Evolutionary conservation across 1,140 invertebrate genomes (phyloP), one percentile per base, ranked within the genome.

Genomic region (Triops longicaudatus): DNA sequence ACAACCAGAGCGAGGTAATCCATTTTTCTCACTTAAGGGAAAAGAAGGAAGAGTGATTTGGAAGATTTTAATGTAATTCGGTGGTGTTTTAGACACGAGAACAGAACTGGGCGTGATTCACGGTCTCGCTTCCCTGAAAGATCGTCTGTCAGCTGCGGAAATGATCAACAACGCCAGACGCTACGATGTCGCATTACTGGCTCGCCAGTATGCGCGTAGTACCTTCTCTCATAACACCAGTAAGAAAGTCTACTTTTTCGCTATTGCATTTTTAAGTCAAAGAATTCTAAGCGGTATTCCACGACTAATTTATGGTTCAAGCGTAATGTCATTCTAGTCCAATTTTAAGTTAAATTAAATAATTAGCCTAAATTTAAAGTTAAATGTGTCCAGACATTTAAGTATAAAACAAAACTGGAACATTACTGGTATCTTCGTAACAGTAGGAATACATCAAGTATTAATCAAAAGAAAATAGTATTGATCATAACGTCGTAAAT

Each of bases 111-210:
- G 50, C 17, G 50, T 63, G 50, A 63, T 63, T 17, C 50, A 63
- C 22, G 50, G 50, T n/a, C 22, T 63, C 10, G 50, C 50, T 5
- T 63, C 50, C 6, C 22, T 63, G 50, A 63, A 63, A 22, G 50
- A 63, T 63, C 50, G 50, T 63, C 22, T 63, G 50, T 63, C 50
- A 63, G 50, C 50, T 63, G 50, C 50, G 22, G 50, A 63, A 17
- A 63, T 63, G 50, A 63, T 63, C n/a, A 63, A 63, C 50, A 63
- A 63, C 22, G 50, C 50, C 50, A 63, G 50, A 22, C 50, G 50
- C 14, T 63, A 63, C 22, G 50, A 63, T 22, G 50, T 63, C 4
- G 50, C 50, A 17, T 63, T 63, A 63, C 50, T 63, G 9, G 50
- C 50, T 6, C 50, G 50, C 50, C 50, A 63, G 22, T 63, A 63